Evolutionary conservation across 2,797 vertebrate genomes (phyloP).

Genomic region (Danio aesculapii): DNA sequence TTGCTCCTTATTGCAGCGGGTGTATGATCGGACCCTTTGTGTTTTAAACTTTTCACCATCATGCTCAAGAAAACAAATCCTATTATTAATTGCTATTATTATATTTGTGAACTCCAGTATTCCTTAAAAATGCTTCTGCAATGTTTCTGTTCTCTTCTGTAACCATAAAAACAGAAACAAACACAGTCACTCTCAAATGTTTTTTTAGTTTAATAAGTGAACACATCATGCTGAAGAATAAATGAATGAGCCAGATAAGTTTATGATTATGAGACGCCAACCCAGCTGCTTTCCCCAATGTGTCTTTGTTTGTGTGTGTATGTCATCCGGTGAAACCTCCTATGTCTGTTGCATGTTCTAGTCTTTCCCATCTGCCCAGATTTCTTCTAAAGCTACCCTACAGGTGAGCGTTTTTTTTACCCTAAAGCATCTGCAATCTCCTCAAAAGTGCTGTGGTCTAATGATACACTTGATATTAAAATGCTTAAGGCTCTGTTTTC

Average conservation of each 20-base stretch:
- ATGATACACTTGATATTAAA: not conserved
- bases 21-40: too few relatives aligned
- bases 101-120: too few relatives aligned
- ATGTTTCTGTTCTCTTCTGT: not conserved
- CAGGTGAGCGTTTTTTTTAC: conserved; percentile 73
- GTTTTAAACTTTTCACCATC: too few relatives aligned
- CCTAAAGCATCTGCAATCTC: not conserved
- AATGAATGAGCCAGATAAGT: not conserved
- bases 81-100: too few relatives aligned
- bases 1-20: too few relatives aligned
- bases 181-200: not conserved
- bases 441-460: not conserved
- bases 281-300: conserved; percentile 1
- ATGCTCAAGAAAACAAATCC: too few relatives aligned
- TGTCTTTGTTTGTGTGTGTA: conserved; percentile 43
- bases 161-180: not conserved
- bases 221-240: not conserved
- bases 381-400: conserved; percentile 69
- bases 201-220: conserved; percentile 6
- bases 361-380: conserved; percentile 70
- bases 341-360: conserved; percentile 52
- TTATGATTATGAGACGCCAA: conserved; percentile 3
- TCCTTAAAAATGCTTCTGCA: not conserved
- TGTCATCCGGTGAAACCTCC: conserved; percentile 54
- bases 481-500: not conserved